Percentiles rank a stretch among this genome's conserved stretches.
phyloP scores from a whole-genome alignment of 2,113 vertebrate genomes.

The Semnopithecus entellus region DNA sequence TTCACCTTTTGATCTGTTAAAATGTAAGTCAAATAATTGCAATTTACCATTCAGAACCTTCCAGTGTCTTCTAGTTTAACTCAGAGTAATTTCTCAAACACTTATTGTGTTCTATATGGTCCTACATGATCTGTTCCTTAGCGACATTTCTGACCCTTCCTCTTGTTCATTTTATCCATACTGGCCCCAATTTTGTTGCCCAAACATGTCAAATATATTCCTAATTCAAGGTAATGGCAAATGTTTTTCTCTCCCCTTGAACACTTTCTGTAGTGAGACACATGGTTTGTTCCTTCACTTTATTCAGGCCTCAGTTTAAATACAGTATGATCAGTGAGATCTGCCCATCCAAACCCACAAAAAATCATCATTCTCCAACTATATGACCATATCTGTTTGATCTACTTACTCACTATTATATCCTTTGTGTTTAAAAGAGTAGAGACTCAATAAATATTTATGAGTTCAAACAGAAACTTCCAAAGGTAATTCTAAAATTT shows the following conservation, averaged over 20 bases:
- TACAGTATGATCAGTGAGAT: neutral
- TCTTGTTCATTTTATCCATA: neutral
- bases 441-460: neutral
- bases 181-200: neutral
- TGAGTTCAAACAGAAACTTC: neutral
- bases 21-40: neutral
- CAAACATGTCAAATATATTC: neutral
- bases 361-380: neutral
- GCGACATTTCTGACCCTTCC: neutral
- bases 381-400: neutral
- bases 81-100: neutral
- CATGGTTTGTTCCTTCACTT: neutral
- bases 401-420: neutral
- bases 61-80: neutral
- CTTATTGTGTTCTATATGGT: neutral
- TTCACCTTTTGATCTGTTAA: neutral
- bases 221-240: neutral
- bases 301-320: neutral
- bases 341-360: neutral
- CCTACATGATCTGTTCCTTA: neutral
- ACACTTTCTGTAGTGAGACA: neutral
- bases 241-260: neutral
- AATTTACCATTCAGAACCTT: neutral
- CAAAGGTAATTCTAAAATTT: neutral
- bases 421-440: neutral